These are phyloP conservation scores for Antheraea mylitta DNA, from an alignment of 1,140 invertebrate genomes.

Conservation along the genomic window DNA sequence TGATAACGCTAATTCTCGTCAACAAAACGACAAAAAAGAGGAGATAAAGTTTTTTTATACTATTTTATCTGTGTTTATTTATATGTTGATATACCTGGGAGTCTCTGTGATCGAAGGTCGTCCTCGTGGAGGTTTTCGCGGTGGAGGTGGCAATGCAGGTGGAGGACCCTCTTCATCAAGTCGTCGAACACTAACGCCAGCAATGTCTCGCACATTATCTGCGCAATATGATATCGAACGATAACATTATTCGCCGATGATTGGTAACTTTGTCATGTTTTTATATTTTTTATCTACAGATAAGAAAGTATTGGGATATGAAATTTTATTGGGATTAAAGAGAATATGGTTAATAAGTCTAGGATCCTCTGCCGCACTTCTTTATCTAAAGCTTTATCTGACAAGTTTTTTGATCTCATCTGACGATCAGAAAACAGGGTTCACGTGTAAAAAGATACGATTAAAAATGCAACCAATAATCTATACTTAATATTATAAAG, in stretches of 20 bases:
- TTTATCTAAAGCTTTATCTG: no score
- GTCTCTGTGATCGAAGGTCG: constrained; percentile 47
- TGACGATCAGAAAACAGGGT: no score
- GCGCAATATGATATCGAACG: constrained; percentile 28
- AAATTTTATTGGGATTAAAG: background rate
- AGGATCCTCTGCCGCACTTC: no score
- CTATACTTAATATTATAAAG: no score
- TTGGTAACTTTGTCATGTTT: constrained; percentile 14
- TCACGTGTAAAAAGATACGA: no score
- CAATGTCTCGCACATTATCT: constrained; percentile 60
- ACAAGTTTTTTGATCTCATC: no score
- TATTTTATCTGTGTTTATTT: no score
- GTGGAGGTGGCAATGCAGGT: constrained; percentile 71
- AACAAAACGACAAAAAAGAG: no score
- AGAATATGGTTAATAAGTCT: no score
- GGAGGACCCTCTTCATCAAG: constrained; percentile 65
- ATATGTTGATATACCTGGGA: constrained; percentile 34
- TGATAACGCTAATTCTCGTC: no score
- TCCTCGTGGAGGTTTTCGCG: constrained; percentile 74
- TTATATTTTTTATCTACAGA: constrained; percentile 15
- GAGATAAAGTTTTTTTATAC: no score
- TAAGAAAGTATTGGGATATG: background rate
- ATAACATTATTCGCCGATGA: constrained; percentile 32
- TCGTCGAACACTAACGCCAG: constrained; percentile 45
- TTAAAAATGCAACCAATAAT: no score